A percentile compares a stretch with the other conserved stretches of the same genome.
Evolutionary conservation across 30 jellyfish, hydroid and myxozoan genomes (phyloP).

Genomic region (Turritopsis dohrnii): DNA sequence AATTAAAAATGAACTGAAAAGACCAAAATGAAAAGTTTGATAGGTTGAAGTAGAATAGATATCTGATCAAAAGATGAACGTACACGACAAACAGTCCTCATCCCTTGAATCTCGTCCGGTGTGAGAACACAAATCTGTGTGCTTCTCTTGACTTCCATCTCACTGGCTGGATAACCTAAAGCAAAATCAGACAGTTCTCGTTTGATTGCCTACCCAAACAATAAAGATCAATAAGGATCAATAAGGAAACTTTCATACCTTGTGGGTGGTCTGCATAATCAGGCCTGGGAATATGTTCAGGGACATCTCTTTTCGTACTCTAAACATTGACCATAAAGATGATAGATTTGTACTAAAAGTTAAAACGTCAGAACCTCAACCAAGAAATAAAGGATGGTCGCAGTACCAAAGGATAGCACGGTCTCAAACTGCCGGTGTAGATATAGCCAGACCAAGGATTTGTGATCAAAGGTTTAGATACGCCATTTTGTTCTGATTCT

Average conservation of each 20-base stretch:
- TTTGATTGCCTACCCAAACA: not conserved
- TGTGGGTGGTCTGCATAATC: slow-evolving; percentile 97
- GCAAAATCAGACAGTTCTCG: not conserved
- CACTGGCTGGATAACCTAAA: slow-evolving; percentile 92
- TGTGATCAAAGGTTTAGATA: not conserved
- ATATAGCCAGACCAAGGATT: slow-evolving; percentile 86
- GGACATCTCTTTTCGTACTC: slow-evolving; percentile 83
- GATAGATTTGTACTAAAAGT: not conserved
- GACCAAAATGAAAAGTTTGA: not conserved
- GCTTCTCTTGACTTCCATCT: slow-evolving; percentile 70
- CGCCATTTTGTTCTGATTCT: not conserved
- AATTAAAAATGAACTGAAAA: not conserved
- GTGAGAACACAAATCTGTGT: slow-evolving; percentile 61
- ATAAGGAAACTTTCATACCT: slow-evolving; percentile 54
- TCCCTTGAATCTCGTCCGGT: slow-evolving; percentile 61
- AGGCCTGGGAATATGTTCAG: slow-evolving; percentile 79
- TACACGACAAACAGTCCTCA: slow-evolving; percentile 93
- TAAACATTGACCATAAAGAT: slow-evolving; percentile 28
- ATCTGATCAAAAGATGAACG: not conserved
- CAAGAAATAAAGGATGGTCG: not conserved
- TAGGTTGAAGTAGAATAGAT: not conserved
- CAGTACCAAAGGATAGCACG: slow-evolving; percentile 79
- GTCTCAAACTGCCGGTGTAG: slow-evolving; percentile 83
- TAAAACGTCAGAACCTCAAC: not conserved
- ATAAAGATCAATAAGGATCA: too few species aligned